phyloP scores from a whole-genome alignment of 2,113 vertebrate genomes.

The Struthio camelus region DNA sequence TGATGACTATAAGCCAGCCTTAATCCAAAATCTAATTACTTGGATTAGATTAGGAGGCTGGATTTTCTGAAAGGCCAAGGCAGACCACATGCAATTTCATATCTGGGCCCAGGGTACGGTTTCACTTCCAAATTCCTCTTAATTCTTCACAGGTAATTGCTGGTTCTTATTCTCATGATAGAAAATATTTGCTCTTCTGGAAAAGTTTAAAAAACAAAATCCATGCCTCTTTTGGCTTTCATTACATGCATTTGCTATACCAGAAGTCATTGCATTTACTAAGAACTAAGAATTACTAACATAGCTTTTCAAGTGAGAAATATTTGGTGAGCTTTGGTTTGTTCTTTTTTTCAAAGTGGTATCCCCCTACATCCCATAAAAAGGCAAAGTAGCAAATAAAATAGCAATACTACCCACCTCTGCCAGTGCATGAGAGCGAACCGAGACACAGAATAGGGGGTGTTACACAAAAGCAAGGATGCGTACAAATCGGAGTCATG shows the following conservation, averaged over 20 bases:
- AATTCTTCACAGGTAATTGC: conserved; percentile 11
- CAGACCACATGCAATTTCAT: conserved; percentile 27
- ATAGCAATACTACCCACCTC: not conserved
- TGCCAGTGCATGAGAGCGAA: not conserved
- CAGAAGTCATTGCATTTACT: not conserved
- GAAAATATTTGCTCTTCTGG: not conserved
- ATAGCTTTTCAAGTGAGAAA: not conserved
- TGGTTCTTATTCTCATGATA: not conserved
- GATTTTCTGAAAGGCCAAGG: conserved; percentile 46
- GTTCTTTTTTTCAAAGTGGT: not conserved
- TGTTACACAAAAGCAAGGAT: not conserved
- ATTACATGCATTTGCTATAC: not conserved
- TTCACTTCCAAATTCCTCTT: conserved; percentile 42
- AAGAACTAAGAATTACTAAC: not conserved
- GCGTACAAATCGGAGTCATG: not conserved
- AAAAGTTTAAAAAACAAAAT: not conserved
- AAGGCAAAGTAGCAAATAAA: not conserved
- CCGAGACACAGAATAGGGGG: not conserved
- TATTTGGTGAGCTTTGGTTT: not conserved
- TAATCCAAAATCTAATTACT: conserved; percentile 64
- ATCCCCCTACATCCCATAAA: not conserved
- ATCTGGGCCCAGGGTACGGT: conserved; percentile 7
- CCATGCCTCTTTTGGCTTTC: not conserved
- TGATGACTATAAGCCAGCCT: conserved; percentile 10
- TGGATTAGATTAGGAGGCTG: conserved; percentile 43